Base-by-base conservation (phyloP, 2,888 invertebrate species). In the Cantharis rustica region DNA sequence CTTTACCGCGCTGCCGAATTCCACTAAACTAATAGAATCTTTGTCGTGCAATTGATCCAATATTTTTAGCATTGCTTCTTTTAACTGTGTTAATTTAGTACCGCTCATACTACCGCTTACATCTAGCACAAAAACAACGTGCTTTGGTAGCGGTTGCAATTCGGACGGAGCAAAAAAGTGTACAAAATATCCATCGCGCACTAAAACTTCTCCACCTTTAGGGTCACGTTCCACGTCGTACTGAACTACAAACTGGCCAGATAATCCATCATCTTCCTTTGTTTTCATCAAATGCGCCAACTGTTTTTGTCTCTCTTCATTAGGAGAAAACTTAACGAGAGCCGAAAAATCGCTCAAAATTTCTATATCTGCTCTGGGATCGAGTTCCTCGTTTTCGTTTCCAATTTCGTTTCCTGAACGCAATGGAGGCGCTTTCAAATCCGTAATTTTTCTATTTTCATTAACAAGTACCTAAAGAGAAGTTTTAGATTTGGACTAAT, bases 71-170 rank as follows among this genome's bases (percentile, higher is more conserved):
- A 94, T 93, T 23, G 94, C 93, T 74, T 91, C 90, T 73, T 91
- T 90, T n/a, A 93, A 87, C 86, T 94, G 93, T 17, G 88, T 86
- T 63, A 94, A 90, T 87, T 93, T 93, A 71, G 89, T 89, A 20
- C 92, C 94, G 81, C 89, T 88, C 95, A 95, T 95, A 69, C 94
- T 94, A 9, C 94, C 94, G 31, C 94, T 94, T 0, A 93, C 92
- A 85, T 95, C 95, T 83, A 95, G 88, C 13, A 95, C 92, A 85
- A 95, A 95, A 10, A 94, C 90, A 7, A 93, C 92, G 82, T 93
- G 91, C 85, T 94, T 94, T 75, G 89, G 89, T 68, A 93, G 87
- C 3, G 92, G 90, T 15, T 89, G 88, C 77, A 93, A 86, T 17
- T 91, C 89, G 3, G 87, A 86, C 0, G 94, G 94, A 11, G 94